Evolutionary conservation across 2,888 invertebrate species (phyloP).

Genomic region (Frankliniella fusca): DNA sequence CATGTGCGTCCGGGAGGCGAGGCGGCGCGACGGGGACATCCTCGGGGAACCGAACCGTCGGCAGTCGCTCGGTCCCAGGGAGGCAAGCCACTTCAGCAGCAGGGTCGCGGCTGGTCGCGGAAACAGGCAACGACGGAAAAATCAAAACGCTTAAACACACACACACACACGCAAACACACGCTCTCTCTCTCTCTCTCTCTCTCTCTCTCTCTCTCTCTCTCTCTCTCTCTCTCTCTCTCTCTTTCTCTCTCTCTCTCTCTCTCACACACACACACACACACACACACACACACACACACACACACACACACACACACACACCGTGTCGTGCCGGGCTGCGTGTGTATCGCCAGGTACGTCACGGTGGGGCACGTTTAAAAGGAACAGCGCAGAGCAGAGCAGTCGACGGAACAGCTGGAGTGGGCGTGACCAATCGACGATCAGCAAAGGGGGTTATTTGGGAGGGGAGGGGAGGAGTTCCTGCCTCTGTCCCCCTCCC

Average conservation of each 20-base stretch:
- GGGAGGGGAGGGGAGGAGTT: neutral
- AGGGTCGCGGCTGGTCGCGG: too few species aligned
- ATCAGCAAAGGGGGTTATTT: conserved; percentile 18
- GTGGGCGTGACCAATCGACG: conserved; percentile 11
- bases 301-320: neutral
- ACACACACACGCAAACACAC: neutral
- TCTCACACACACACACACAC: neutral
- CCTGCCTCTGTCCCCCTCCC: too few species aligned
- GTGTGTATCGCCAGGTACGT: neutral
- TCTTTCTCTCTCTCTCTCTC: too few species aligned
- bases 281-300: neutral
- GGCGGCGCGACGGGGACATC: too few species aligned
- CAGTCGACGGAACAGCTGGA: conserved; percentile 5
- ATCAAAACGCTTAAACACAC: neutral
- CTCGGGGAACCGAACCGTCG: too few species aligned
- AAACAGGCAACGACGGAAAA: neutral
- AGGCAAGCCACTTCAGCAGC: too few species aligned
- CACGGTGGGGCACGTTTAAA: neutral
- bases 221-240: too few species aligned
- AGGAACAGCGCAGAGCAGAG: neutral
- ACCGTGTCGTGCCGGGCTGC: neutral
- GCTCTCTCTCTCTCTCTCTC: too few species aligned
- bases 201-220: too few species aligned
- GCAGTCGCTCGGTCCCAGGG: too few species aligned
- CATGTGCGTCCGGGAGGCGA: too few species aligned